Percentiles rank a stretch among this genome's conserved stretches.
Conservation (phyloP, 2,888 invertebrate species). For the Melikaiella ostensackeni region DNA sequence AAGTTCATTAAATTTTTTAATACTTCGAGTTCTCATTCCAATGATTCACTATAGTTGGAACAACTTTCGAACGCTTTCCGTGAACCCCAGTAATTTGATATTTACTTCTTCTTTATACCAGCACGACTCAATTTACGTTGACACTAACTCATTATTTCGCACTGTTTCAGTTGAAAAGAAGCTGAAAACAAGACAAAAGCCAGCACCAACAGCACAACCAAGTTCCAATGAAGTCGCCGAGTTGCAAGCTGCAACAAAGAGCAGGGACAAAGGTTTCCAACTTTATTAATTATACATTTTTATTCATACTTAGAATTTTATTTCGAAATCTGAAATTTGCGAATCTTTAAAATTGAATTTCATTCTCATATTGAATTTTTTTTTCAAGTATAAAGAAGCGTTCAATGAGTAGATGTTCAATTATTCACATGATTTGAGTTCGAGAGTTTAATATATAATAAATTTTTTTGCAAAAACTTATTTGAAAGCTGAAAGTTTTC, state of each 20-base stretch:
- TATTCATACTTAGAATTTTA: background rate
- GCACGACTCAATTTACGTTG: background rate
- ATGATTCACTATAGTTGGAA: background rate
- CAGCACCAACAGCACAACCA: constrained; percentile 8
- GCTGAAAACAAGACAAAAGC: constrained; percentile 37
- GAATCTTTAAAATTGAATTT: background rate
- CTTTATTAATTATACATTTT: background rate
- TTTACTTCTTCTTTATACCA: background rate
- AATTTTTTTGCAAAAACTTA: too few relatives aligned
- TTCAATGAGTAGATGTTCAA: too few relatives aligned
- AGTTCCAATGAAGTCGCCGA: constrained; percentile 32
- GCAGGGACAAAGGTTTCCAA: constrained; percentile 26
- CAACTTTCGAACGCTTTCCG: background rate
- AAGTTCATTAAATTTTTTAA: background rate
- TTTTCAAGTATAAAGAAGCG: too few relatives aligned
- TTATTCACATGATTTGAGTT: too few relatives aligned
- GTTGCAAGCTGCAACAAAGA: constrained; percentile 26
- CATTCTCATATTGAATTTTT: too few relatives aligned
- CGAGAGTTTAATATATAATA: too few relatives aligned
- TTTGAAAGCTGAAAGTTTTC: too few relatives aligned
- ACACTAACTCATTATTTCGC: constrained; percentile 18
- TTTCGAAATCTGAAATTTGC: too few relatives aligned
- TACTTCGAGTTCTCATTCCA: background rate
- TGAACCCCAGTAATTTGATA: background rate
- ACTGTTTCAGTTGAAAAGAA: constrained; percentile 45